Percentiles rank a stretch among this genome's conserved stretches.
phyloP scores from a whole-genome alignment of 1,140 invertebrate genomes.

The Pseudobourletiella spinata region DNA sequence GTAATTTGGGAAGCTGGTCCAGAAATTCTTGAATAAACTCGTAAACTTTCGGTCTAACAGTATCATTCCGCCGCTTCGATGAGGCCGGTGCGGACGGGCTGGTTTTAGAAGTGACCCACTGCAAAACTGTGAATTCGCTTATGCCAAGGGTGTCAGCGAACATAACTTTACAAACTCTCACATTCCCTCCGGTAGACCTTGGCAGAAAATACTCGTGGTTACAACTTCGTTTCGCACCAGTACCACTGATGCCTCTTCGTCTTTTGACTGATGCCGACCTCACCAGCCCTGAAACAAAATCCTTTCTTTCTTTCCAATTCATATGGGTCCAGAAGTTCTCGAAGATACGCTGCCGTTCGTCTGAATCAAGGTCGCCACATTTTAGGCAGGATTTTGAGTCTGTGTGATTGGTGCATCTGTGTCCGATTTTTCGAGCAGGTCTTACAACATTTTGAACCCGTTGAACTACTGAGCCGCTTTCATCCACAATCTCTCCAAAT shows the following conservation, averaged over 20 bases:
- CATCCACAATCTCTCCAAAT: neutral
- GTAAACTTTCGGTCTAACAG: neutral
- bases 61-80: neutral
- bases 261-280: neutral
- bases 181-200: no score
- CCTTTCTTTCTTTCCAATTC: conserved; percentile 6
- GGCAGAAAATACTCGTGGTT: neutral
- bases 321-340: conserved; percentile 5
- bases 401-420: neutral
- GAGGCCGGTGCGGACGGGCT: no score
- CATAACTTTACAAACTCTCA: no score
- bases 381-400: neutral
- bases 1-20: conserved; percentile 17
- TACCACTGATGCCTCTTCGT: neutral
- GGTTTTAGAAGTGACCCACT: neutral
- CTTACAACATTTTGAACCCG: no score
- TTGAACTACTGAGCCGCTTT: neutral
- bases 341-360: neutral
- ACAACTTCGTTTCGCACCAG: no score
- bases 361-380: neutral
- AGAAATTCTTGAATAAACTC: conserved; percentile 18
- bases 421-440: neutral
- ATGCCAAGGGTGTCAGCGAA: neutral
- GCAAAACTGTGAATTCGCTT: neutral
- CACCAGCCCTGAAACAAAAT: neutral